Evolutionary conservation across 2,888 invertebrate genomes (phyloP).

Genomic region (Creontiades dilutus): DNA sequence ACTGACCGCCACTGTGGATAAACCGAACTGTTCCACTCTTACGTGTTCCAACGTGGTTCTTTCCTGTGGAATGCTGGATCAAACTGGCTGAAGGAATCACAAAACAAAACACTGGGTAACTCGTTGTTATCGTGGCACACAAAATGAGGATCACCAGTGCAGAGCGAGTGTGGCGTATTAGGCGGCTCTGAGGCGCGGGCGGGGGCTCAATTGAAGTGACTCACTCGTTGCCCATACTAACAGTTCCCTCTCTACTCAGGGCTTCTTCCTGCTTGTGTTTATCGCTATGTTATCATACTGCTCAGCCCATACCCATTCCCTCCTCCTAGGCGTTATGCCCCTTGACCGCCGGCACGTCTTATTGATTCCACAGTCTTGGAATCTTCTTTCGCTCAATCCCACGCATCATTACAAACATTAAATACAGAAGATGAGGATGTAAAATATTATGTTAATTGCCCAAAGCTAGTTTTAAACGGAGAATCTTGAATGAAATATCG

Average conservation of each 20-base stretch:
- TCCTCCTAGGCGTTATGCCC: conserved; percentile 7
- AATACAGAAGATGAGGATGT: too few relatives aligned
- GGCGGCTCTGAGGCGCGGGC: conserved; percentile 58
- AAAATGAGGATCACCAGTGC: conserved; percentile 23
- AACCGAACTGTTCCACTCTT: conserved; percentile 15
- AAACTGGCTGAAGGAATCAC: background rate
- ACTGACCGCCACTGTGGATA: background rate
- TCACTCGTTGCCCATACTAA: conserved; percentile 70
- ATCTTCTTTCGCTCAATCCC: background rate
- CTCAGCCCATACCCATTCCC: conserved; percentile 34
- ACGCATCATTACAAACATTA: too few relatives aligned
- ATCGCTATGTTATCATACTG: conserved; percentile 63
- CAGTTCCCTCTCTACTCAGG: conserved; percentile 48
- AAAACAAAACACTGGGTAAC: background rate
- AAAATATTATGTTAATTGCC: too few relatives aligned
- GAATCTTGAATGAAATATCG: too few relatives aligned
- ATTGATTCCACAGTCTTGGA: background rate
- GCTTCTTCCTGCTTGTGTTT: conserved; percentile 66
- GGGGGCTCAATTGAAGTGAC: conserved; percentile 70
- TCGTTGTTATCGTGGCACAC: conserved; percentile 14
- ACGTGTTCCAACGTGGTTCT: background rate
- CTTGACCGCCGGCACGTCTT: conserved; percentile 32
- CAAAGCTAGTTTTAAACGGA: too few relatives aligned
- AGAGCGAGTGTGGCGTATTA: conserved; percentile 16
- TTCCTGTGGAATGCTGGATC: background rate